Base-by-base conservation (phyloP, 2,113 vertebrate species). In the Tragelaphus scriptus region DNA sequence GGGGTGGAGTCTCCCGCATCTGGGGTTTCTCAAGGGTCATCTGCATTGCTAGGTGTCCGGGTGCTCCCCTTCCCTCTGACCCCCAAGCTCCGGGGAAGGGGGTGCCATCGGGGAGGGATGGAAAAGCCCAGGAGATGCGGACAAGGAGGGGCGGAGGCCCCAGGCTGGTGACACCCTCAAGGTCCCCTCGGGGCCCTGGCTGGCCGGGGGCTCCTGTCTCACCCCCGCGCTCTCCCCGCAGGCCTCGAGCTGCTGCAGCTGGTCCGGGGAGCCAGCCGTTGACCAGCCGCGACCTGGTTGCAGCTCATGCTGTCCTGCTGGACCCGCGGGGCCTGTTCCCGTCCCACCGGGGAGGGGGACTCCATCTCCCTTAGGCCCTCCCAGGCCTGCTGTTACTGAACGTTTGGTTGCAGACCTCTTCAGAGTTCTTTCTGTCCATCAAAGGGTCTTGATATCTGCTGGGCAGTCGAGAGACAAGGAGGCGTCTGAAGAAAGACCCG, bases 261-360 rank as follows among this genome's bases (percentile, higher is more conserved):
- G 3, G 40, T 59, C 10, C 1, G 2, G 44, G 6, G 49, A 87
- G 25, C 17, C 55, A 68, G 91, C 68, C 44, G 1, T 79, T 87
- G 55, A 94, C n/a, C 4, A 0, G 58, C 15, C 0, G 11, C 0
- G 2, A 91, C n/a, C 79, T 93, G 47, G 30, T 2, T 4, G 25
- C 0, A 0, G 16, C 2, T 13, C 49, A 49, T 49, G 5, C 11
- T 3, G 1, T 4, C 28, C 4, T 8, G 21, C 12, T 47, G 55
- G 2, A 44, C 32, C 6, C 6, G 6, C 13, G 6, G 0, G 5
- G 32, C 40, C 6, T 40, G 36, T 32, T 63, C 58, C 3, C 49
- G 11, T 53, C 16, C 13, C 1, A 0, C 7, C 13, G 53, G 11
- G 47, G 68, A 23, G 44, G 21, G 21, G 8, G 26, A 7, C n/a